These are phyloP conservation scores for Nylanderia fulva DNA, from an alignment of 1,140 invertebrate genomes.

Conservation along the genomic window DNA sequence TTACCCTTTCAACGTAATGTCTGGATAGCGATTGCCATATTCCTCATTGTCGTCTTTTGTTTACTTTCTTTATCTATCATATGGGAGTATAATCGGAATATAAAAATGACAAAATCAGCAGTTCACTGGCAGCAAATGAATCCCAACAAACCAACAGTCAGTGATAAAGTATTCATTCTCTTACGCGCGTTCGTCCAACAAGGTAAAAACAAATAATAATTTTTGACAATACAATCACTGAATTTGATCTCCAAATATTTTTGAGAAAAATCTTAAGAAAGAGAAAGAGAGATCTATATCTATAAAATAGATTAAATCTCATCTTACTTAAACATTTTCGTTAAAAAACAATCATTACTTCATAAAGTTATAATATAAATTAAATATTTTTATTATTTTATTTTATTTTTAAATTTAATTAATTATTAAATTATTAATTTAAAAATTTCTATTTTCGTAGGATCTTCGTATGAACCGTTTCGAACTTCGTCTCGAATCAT, in stretches of 20 bases:
- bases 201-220: conserved; percentile 69
- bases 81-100: conserved; percentile 77
- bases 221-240: neutral
- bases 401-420: neutral
- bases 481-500: conserved; percentile 75
- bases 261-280: neutral
- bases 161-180: conserved; percentile 78
- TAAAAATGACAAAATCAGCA: neutral
- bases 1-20: conserved; percentile 88
- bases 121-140: conserved; percentile 54
- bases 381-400: neutral
- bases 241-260: neutral
- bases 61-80: conserved; percentile 83
- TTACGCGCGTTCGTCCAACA: conserved; percentile 78
- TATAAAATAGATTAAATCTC: neutral
- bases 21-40: conserved; percentile 86
- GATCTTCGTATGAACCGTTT: conserved; percentile 76
- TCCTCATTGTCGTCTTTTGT: conserved; percentile 84
- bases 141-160: conserved; percentile 63
- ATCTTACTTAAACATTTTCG: neutral
- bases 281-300: too few relatives aligned
- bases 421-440: too few relatives aligned
- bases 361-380: neutral
- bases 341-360: neutral
- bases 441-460: conserved; percentile 54